Evolutionary conservation across 2,888 invertebrate species (phyloP), one percentile per base, ranked within the genome.

Genomic region (Apodemia zela): DNA sequence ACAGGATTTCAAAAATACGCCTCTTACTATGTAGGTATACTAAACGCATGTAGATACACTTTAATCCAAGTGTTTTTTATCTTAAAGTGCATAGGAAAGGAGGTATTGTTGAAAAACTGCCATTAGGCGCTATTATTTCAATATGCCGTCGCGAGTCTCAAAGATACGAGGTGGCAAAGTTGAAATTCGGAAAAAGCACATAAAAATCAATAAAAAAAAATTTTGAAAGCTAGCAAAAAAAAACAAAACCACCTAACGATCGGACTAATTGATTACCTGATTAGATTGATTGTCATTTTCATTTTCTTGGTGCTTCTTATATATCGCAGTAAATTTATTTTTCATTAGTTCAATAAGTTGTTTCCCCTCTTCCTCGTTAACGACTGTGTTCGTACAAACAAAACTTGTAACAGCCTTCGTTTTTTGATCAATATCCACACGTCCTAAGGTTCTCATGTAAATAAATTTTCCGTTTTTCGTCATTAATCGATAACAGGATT

Each of bases 401-500:
- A 97, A 97, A 63, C 96, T 96, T 69, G 95, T 95, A 13, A 96
- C 96, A 13, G 93, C 93, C 57, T 95, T 94, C 0, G 95, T 94
- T 57, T 86, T 85, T 65, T 93, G 93, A 72, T 97, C 95, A 47
- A 96, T 94, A 75, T 97, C 97, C 51, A 98, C 90, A 71, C 93
- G 95, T 0, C 97, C 98, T 60, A 95, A 93, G 0, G 97, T 97
- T 70, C 95, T 93, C 79, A 98, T 92, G 80, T 96, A 97, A 66
- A 98, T 95, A 74, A 96, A 96, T 72, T 95, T 93, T 0, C 97
- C 96, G 63, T 94, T 96, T 75, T 96, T 95, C 0, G 96, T 94
- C 72, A 95, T 93, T 15, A 98, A 87, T 3, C 98, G 93, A 80
- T 98, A 98, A 72, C 97, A 97, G 0, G 97, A 97, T 69, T 95